phyloP scores from a whole-genome alignment of 2,888 invertebrate species.

The Drosophila mimica region DNA sequence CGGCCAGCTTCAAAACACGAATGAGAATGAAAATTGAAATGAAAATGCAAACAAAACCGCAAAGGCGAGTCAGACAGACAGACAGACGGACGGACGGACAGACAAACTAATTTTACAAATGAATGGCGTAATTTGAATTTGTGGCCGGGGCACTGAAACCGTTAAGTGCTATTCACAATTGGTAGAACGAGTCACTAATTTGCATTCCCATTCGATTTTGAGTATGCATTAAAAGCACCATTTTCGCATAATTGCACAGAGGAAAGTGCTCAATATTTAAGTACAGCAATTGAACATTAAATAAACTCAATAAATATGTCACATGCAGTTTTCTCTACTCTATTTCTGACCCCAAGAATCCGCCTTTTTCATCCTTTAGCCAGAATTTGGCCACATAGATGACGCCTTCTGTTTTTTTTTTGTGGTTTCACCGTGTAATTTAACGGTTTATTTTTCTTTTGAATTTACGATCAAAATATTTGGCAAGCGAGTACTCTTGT shows the following conservation, averaged over 20 bases:
- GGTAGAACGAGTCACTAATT: conserved; percentile 19
- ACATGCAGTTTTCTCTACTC: neutral
- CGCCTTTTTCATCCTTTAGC: conserved; percentile 12
- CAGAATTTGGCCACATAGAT: conserved; percentile 1
- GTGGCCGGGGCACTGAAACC: conserved; percentile 27
- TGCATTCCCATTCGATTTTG: conserved; percentile 20
- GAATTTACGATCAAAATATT: conserved; percentile 47
- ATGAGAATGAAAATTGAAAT: conserved; percentile 30
- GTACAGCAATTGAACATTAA: conserved; percentile 23
- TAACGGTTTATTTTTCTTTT: conserved; percentile 36
- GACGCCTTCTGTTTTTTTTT: conserved; percentile 2
- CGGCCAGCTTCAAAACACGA: conserved; percentile 65
- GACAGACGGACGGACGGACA: conserved; percentile 14
- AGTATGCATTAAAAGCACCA: neutral
- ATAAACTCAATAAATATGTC: conserved; percentile 1
- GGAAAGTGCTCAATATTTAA: conserved; percentile 34
- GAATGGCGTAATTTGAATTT: conserved; percentile 71
- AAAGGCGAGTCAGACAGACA: conserved; percentile 56
- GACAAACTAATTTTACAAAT: conserved; percentile 70
- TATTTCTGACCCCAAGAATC: neutral
- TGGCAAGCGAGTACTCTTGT: conserved; percentile 38
- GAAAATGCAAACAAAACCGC: conserved; percentile 57
- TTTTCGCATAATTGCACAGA: conserved; percentile 5
- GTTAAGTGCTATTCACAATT: conserved; percentile 55
- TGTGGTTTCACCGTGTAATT: conserved; percentile 36